A percentile compares a stretch with the other conserved stretches of the same genome.
Evolutionary conservation across 1,140 invertebrate species (phyloP).

Genomic region (Ceratina calcarata): DNA sequence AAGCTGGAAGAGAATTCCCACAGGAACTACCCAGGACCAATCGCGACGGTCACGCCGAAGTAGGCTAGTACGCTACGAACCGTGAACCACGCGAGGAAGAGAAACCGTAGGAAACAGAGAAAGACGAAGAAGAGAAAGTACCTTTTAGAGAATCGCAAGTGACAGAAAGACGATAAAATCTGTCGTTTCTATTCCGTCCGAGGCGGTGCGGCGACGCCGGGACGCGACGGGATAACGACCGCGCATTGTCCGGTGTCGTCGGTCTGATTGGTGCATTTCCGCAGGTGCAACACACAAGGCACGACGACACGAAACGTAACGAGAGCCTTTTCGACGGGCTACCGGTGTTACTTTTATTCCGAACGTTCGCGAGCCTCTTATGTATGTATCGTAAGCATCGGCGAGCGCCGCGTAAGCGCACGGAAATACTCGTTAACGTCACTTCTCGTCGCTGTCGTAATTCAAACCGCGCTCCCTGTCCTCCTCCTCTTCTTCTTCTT

Average conservation of each 20-base stretch:
- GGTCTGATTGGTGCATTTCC: slow-evolving; percentile 50
- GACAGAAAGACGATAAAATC: slow-evolving; percentile 47
- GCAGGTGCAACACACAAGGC: slow-evolving; percentile 37
- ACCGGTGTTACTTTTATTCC: slow-evolving; percentile 41
- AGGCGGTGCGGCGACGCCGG: neutral
- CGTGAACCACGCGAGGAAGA: neutral
- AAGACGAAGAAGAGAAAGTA: slow-evolving; percentile 13
- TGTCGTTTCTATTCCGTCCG: slow-evolving; percentile 48
- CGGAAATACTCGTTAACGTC: slow-evolving; percentile 60
- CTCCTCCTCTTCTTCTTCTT: slow-evolving; percentile 1
- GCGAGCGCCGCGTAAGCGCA: slow-evolving; percentile 44
- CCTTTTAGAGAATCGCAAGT: slow-evolving; percentile 39
- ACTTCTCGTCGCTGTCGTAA: slow-evolving; percentile 55
- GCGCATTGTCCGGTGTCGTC: slow-evolving; percentile 40
- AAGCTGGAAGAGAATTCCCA: slow-evolving; percentile 14
- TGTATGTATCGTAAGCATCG: slow-evolving; percentile 53
- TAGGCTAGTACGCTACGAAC: neutral
- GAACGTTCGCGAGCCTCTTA: slow-evolving; percentile 44
- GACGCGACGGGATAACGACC: slow-evolving; percentile 54
- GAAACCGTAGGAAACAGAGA: neutral
- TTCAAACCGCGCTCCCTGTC: slow-evolving; percentile 36
- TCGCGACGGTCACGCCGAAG: neutral
- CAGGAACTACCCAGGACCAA: neutral
- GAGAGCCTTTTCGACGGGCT: slow-evolving; percentile 59
- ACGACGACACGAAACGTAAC: slow-evolving; percentile 53